Base-by-base conservation (phyloP, 2,888 invertebrate species). In the Orchesellides sinensis region DNA sequence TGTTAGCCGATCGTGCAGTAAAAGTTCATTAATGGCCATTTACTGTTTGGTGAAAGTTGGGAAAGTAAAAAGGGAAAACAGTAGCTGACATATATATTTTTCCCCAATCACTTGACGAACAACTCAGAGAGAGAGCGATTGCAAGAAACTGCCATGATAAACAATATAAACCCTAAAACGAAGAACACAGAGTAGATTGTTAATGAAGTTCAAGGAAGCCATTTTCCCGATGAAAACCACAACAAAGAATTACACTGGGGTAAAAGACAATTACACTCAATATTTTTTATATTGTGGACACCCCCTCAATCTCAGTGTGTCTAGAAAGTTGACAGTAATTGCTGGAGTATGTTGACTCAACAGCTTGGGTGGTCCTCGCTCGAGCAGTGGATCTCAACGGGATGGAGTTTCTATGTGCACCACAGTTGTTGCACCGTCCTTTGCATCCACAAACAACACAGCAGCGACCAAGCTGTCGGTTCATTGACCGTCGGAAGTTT, bases 401-500 rank as follows among this genome's bases (percentile, higher is more conserved):
- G 70, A 87, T 87, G 21, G 83, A 78, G 79, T 75, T 85, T 14
- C 83, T 65, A 21, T 63, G 65, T 23, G 63, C 32, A 21, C 75
- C 79, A 40, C 82, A 83, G 77, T 56, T 84, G 80, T 72, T 79
- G 63, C 61, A 61, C 8, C 81, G 54, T 32, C 87, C 86, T 47
- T 86, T 84, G 73, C 87, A 87, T 4, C 87, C 87, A 52, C 84
- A 86, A 14, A 81, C 79, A 12, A 77, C 61, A 40, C 85, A 86
- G 54, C 88, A 74, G 23, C 88, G 84, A 25, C 85, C 85, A 65
- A 89, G 86, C 23, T 87, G 88, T 19, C 89, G 89, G 49, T 88
- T 74, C 86, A 89, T 88, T 78, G 89, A 89, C 14, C 88, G 84
- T 8, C 90, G 88, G 84, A 90, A 90, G 73, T 90, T 90, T 63